Conservation (phyloP, 2,888 invertebrate species). For the Actias luna region DNA sequence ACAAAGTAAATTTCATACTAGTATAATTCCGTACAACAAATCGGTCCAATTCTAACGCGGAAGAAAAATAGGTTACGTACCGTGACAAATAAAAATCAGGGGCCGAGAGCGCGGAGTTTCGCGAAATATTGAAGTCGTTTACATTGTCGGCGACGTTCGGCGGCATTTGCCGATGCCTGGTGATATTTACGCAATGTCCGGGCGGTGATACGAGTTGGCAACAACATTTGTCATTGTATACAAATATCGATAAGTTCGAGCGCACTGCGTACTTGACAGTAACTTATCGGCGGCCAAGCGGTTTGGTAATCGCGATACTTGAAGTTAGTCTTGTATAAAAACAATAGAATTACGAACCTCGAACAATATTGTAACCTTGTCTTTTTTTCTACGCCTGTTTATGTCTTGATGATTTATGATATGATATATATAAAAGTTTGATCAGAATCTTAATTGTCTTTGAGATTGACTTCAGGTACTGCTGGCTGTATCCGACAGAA, state of each 20-base stretch:
- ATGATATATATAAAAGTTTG: too few relatives aligned
- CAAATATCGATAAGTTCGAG: constrained; percentile 68
- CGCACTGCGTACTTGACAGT: background rate
- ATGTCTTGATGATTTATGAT: background rate
- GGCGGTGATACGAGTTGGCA: constrained; percentile 43
- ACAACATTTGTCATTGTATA: constrained; percentile 61
- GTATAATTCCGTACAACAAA: constrained; percentile 6
- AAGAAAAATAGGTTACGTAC: constrained; percentile 30
- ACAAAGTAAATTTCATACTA: background rate
- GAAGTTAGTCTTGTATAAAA: background rate
- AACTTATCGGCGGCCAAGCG: background rate
- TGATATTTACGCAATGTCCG: constrained; percentile 45
- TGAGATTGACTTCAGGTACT: too few relatives aligned
- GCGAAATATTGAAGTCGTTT: constrained; percentile 41
- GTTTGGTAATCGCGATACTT: background rate
- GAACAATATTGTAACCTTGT: background rate
- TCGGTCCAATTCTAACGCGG: constrained; percentile 22
- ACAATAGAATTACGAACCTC: background rate
- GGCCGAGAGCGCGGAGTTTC: constrained; percentile 28
- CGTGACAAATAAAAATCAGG: constrained; percentile 39
- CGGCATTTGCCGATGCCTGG: constrained; percentile 25
- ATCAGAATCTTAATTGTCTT: too few relatives aligned
- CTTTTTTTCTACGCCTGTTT: background rate
- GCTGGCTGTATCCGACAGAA: too few relatives aligned
- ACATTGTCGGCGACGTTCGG: constrained; percentile 28